Base-by-base conservation (phyloP, 2,113 vertebrate species). In the Zosterops borbonicus region DNA sequence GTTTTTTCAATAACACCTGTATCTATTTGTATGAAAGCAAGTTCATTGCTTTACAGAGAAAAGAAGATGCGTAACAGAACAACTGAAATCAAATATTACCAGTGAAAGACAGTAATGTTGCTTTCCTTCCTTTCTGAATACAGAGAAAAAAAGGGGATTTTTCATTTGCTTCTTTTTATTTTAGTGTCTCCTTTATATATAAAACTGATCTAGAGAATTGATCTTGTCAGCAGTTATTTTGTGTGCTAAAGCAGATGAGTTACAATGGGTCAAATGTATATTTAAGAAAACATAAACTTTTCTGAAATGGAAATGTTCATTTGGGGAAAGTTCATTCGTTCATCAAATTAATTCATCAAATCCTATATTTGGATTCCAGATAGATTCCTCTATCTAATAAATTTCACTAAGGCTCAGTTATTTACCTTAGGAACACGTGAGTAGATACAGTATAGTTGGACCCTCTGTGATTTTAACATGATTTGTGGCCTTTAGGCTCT, bases 111-210 rank as follows among this genome's bases (percentile, higher is more conserved):
- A 95, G 37, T 64, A 82, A 77, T 49, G 42, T 53, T 83, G 58
- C 87, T 95, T 95, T 95, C 87, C 95, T 81, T 76, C 33, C 33
- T 71, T 94, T 95, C 53, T 87, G 12, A 89, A n/a, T 71, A 63
- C 41, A 89, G 67, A 94, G 55, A 24, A 77, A 53, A 79, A 75
- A 68, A 39, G 13, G 18, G 20, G 27, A 35, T 35, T 81, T 46
- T 59, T 94, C 75, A 3, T 42, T 82, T 84, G 22, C n/a, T 89
- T 74, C 19, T 35, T 73, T 78, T 63, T 58, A 71, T 56, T 62
- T 64, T 83, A 63, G 47, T 77, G 35, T 55, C 95, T 83, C 29
- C 39, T 73, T 91, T 87, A 29, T 71, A 42, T 46, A 21, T 24
- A 33, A n/a, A 62, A 69, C 20, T 64, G 49, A 49, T 44, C 39